phyloP scores from a whole-genome alignment of 2,113 vertebrate genomes.

The Sinocyclocheilus anophthalmus region DNA sequence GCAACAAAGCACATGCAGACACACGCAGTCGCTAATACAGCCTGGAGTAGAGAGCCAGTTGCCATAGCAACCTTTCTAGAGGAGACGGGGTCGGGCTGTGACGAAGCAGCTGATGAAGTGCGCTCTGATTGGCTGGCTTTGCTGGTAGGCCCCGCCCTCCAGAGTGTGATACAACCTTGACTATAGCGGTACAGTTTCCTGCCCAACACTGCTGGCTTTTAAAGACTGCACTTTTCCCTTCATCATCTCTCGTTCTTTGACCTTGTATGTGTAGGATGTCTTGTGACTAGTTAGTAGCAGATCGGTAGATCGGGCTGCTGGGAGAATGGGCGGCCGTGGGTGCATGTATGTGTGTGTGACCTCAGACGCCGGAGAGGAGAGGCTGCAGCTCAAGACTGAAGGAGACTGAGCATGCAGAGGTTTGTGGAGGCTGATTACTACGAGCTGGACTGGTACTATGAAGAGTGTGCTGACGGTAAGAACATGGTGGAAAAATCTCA shows the following conservation, averaged over 20 bases:
- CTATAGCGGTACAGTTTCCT: slow-evolving; percentile 66
- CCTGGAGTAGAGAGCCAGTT: slow-evolving; percentile 73
- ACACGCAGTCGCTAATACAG: slow-evolving; percentile 15
- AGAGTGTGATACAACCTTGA: slow-evolving; percentile 67
- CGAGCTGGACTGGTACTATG: slow-evolving; percentile 98
- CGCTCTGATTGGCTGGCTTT: slow-evolving; percentile 77
- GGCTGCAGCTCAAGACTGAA: slow-evolving; percentile 64
- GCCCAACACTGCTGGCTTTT: slow-evolving; percentile 26
- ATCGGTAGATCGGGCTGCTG: not conserved
- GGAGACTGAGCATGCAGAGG: slow-evolving; percentile 94
- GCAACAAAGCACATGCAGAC: slow-evolving; percentile 35
- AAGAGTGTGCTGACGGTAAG: slow-evolving; percentile 98
- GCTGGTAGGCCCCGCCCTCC: slow-evolving; percentile 70
- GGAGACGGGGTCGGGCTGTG: slow-evolving; percentile 63
- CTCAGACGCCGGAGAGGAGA: slow-evolving; percentile 67
- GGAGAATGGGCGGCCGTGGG: slow-evolving; percentile 48
- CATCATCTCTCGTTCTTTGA: not conserved
- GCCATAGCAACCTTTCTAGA: slow-evolving; percentile 86
- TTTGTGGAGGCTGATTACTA: slow-evolving; percentile 98
- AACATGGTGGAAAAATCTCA: not conserved
- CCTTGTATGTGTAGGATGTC: slow-evolving; percentile 16
- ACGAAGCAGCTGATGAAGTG: slow-evolving; percentile 68
- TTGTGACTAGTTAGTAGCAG: not conserved
- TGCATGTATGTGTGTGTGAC: slow-evolving; percentile 64
- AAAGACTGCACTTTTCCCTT: slow-evolving; percentile 16